Conservation (phyloP, 2,113 vertebrate genomes). For the Anolis carolinensis region DNA sequence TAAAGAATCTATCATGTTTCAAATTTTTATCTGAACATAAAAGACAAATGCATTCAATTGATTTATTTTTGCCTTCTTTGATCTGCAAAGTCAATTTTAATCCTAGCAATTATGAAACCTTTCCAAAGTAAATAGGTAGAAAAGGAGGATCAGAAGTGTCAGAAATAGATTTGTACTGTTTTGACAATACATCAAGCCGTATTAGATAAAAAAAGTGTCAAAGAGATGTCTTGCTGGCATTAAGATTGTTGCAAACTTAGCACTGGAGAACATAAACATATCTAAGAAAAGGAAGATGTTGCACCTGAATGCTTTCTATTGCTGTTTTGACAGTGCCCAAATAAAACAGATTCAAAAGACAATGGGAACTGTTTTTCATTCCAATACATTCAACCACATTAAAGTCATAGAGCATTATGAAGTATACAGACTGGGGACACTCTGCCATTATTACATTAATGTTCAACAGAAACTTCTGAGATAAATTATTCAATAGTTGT, state of each 20-base stretch:
- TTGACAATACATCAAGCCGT: conserved; percentile 57
- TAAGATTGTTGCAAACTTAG: neutral
- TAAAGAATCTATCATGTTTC: conserved; percentile 45
- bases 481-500: neutral
- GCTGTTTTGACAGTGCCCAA: neutral
- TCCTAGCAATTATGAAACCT: conserved; percentile 43
- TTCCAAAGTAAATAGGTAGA: conserved; percentile 65
- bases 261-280: neutral
- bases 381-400: neutral
- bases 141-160: conserved; percentile 48
- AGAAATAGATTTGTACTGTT: conserved; percentile 57
- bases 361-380: neutral
- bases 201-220: conserved; percentile 53
- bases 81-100: conserved; percentile 57
- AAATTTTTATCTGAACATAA: conserved; percentile 44
- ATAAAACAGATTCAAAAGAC: neutral
- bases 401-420: neutral
- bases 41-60: conserved; percentile 50
- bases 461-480: neutral
- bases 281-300: conserved; percentile 22
- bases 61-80: conserved; percentile 45
- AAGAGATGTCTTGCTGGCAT: conserved; percentile 45
- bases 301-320: neutral
- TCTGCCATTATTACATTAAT: too few species aligned
- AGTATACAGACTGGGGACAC: neutral